A percentile compares a stretch with the other conserved stretches of the same genome.
Evolutionary conservation across 2,113 vertebrate genomes (phyloP).

Genomic region (Carettochelys insculpta): DNA sequence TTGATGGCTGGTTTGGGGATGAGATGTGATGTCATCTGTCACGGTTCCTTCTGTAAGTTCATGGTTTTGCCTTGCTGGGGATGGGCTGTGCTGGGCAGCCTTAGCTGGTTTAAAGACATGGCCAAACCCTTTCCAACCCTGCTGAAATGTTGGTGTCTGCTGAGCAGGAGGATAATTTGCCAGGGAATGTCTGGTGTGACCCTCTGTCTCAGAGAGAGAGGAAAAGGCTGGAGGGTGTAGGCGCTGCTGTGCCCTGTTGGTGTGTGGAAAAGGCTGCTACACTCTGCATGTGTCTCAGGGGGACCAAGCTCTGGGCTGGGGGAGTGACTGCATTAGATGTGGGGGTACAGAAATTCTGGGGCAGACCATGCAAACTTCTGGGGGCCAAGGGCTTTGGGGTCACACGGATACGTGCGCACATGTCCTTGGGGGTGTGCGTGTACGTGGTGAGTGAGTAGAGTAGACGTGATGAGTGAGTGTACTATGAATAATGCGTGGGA

Average conservation of each 20-base stretch:
- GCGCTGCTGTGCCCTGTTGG: neutral
- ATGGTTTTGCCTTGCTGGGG: neutral
- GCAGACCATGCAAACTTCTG: neutral
- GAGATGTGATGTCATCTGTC: neutral
- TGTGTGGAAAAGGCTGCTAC: no score
- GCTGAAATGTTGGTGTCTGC: slow-evolving; percentile 19
- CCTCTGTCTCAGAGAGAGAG: neutral
- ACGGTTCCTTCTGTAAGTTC: neutral
- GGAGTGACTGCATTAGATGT: neutral
- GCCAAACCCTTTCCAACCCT: slow-evolving; percentile 4
- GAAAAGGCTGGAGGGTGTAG: neutral
- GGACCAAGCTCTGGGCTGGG: neutral
- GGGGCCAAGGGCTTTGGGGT: neutral
- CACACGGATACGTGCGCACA: neutral
- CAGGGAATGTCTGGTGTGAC: neutral
- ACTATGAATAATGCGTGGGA: slow-evolving; percentile 55
- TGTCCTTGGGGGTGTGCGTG: neutral
- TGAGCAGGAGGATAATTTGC: slow-evolving; percentile 10
- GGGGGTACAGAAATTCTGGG: neutral
- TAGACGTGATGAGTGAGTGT: slow-evolving; percentile 36
- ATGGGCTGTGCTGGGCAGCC: neutral
- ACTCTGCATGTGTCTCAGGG: neutral
- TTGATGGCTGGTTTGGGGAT: neutral
- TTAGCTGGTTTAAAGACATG: neutral
- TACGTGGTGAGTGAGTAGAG: neutral